Percentiles rank a stretch among this genome's conserved stretches.
Evolutionary conservation across 23 tunicate genomes (phyloP).

Genomic region (Ascidia mentula): DNA sequence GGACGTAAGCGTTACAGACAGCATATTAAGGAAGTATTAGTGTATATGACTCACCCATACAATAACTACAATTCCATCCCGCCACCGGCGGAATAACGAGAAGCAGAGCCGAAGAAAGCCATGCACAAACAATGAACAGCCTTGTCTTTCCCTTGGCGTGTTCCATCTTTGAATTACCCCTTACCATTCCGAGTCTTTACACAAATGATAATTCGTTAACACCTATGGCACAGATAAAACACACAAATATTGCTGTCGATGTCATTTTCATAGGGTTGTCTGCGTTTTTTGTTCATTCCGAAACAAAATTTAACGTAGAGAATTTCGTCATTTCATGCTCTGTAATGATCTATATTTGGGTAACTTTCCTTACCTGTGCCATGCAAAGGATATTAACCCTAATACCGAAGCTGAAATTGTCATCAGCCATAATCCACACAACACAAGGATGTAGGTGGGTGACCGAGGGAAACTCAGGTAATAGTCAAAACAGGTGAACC

Average conservation of each 20-base stretch:
- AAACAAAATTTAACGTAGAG: too few species aligned
- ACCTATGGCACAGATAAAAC: too few species aligned
- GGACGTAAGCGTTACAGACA: neutral
- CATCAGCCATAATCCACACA: constrained; percentile 81
- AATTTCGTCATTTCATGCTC: too few species aligned
- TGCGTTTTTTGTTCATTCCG: too few species aligned
- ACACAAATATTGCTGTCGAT: too few species aligned
- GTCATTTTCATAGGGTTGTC: too few species aligned
- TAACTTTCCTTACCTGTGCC: constrained; percentile 69
- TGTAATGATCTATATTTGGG: too few species aligned
- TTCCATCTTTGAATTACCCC: neutral
- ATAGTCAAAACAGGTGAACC: constrained; percentile 70
- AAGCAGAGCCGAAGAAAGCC: constrained; percentile 39
- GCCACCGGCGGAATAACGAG: constrained; percentile 75
- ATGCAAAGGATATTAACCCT: constrained; percentile 58
- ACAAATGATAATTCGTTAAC: too few species aligned
- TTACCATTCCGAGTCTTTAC: constrained; percentile 37
- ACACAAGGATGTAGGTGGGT: constrained; percentile 32
- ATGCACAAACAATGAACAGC: constrained; percentile 29
- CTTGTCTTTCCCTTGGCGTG: constrained; percentile 29
- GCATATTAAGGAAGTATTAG: neutral
- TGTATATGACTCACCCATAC: constrained; percentile 27
- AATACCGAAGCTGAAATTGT: constrained; percentile 64
- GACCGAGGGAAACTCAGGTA: constrained; percentile 24
- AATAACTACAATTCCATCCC: constrained; percentile 75